These are phyloP conservation scores for Myanophis thanlyinensis DNA, from an alignment of 2,113 vertebrate species.

Conservation along the genomic window DNA sequence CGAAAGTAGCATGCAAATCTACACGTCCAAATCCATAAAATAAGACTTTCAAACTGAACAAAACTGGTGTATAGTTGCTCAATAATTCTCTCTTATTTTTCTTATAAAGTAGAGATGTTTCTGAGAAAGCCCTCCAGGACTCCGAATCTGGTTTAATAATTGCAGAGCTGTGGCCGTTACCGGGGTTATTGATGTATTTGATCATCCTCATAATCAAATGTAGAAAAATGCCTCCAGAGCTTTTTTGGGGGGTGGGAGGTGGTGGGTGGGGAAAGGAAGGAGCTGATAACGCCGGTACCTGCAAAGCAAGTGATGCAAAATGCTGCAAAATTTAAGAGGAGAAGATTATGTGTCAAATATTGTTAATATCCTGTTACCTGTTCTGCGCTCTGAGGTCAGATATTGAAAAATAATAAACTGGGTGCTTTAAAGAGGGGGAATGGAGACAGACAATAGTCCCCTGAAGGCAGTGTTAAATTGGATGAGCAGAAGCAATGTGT, in stretches of 20 bases:
- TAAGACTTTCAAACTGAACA: background rate
- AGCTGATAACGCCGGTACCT: background rate
- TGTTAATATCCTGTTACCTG: background rate
- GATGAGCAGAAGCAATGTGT: background rate
- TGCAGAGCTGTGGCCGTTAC: constrained; percentile 4
- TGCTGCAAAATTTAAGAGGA: background rate
- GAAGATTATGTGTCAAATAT: background rate
- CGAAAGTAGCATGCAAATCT: background rate
- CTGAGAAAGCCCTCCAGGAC: constrained; percentile 2
- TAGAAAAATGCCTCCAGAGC: constrained; percentile 6
- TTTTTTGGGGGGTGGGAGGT: too few relatives aligned
- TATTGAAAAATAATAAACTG: background rate
- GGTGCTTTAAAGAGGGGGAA: background rate
- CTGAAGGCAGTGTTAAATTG: background rate
- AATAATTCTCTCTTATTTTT: background rate
- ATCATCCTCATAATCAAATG: constrained; percentile 10
- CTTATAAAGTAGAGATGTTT: background rate
- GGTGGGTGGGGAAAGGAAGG: background rate
- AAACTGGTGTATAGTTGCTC: background rate
- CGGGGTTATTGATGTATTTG: constrained; percentile 24
- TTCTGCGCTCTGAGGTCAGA: background rate
- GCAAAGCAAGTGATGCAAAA: background rate
- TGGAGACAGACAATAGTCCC: background rate
- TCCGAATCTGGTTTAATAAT: constrained; percentile 3
- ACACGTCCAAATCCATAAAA: background rate